phyloP scores from a whole-genome alignment of 2,888 invertebrate genomes.

The Hermaeophaga mercurialis region DNA sequence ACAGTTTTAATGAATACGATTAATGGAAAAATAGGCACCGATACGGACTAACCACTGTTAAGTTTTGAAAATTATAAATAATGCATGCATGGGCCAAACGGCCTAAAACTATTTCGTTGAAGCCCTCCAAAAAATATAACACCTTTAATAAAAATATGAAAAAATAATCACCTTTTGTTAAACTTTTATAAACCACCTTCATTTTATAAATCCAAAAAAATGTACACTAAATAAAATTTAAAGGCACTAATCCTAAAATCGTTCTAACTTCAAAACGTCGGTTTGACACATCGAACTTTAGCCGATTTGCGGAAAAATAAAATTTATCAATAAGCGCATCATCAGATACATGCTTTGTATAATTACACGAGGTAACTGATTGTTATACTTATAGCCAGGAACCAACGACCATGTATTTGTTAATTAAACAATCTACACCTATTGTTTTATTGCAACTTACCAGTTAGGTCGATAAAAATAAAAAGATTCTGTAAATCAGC shows the following conservation, averaged over 20 bases:
- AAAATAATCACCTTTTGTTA: conserved; percentile 6
- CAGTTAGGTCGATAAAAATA: conserved; percentile 52
- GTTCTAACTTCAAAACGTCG: too few relatives aligned
- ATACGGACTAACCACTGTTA: too few relatives aligned
- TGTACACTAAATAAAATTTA: neutral
- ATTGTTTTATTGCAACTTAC: conserved; percentile 44
- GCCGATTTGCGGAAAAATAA: neutral
- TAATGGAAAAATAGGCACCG: too few relatives aligned
- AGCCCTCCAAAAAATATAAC: conserved; percentile 2
- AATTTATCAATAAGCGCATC: neutral
- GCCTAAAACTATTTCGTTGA: conserved; percentile 5
- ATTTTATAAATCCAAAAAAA: neutral
- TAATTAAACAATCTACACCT: conserved; percentile 22
- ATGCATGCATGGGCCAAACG: conserved; percentile 9
- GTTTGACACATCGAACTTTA: neutral
- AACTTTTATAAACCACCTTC: neutral
- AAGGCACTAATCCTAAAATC: too few relatives aligned
- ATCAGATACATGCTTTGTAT: conserved; percentile 1
- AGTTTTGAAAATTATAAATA: too few relatives aligned
- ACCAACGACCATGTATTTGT: conserved; percentile 6
- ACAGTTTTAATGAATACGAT: too few relatives aligned
- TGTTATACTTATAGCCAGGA: conserved; percentile 7
- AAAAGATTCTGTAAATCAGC: conserved; percentile 45
- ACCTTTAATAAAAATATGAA: neutral
- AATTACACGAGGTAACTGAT: neutral